Base-by-base conservation (phyloP, 2,113 vertebrate species). In the Sebastes schlegelii region DNA sequence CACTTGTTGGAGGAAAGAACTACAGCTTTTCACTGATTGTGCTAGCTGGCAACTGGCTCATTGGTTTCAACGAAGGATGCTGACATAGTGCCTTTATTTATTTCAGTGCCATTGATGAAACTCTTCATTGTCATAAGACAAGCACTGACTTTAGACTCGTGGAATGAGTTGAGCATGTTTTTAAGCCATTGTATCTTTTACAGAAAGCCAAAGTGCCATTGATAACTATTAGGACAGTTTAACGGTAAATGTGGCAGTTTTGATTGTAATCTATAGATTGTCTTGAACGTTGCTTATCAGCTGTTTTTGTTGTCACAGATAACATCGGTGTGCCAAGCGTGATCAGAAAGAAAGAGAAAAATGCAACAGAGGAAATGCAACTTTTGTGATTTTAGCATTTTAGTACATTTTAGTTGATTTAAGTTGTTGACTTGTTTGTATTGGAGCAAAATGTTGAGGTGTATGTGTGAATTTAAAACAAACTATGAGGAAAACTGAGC, bases 11-110 rank as follows among this genome's bases (percentile, higher is more conserved):
- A 45, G 40, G 17, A 76, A 40, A 54, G 21, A 52, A 62, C 49
- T 57, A 3, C n/a, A 26, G 40, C 57, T 26, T 75, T 79, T 48
- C 43, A 11, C 49, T 40, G 64, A 63, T 54, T 71, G 63, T 78
- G 21, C 17, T 17, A 55, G 42, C 49, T 23, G 51, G 16, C 0
- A 48, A 19, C 52, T 14, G 43, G 23, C 13, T 63, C 4, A n/a
- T 11, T 43, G 42, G 4, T 76, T 71, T 51, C 16, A 80, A 17
- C 10, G 7, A 63, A 61, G n/a, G 65, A 67, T 57, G 51, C 17
- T 8, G 60, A 60, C 40, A 17, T 68, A 45, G 4, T 8, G 6
- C 40, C 14, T 77, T 67, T 77, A 73, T 80, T 86, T 57, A 83
- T 83, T 83, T 70, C 21, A 80, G 26, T 52, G 48, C 46, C 46